Evolutionary conservation across 2,888 invertebrate species (phyloP).

Genomic region (Macrophya alboannulata): DNA sequence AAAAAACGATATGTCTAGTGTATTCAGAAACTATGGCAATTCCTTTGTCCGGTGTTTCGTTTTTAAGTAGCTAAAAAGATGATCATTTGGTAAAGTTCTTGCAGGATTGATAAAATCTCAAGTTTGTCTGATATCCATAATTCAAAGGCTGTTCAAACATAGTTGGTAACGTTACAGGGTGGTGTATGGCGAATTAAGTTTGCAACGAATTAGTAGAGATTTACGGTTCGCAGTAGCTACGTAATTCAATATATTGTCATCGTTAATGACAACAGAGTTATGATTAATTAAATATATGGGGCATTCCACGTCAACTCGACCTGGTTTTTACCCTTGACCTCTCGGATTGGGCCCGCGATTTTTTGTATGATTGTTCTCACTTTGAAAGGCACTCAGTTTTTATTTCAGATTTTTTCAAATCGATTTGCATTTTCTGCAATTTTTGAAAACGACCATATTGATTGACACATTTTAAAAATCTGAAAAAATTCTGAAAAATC

Average conservation of each 20-base stretch:
- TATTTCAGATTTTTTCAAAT: too few species aligned
- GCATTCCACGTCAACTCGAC: too few species aligned
- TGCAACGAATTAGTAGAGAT: slow-evolving; percentile 39
- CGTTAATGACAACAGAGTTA: slow-evolving; percentile 27
- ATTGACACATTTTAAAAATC: too few species aligned
- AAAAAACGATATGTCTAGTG: background rate
- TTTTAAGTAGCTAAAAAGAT: background rate
- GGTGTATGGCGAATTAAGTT: slow-evolving; percentile 33
- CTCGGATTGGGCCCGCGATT: too few species aligned
- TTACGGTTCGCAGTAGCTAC: background rate
- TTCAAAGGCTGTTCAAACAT: slow-evolving; percentile 12
- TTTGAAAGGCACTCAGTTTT: too few species aligned
- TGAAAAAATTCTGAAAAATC: too few species aligned
- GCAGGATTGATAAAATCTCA: background rate
- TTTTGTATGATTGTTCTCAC: too few species aligned
- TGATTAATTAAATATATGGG: too few species aligned
- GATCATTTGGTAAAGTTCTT: background rate
- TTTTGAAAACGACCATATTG: too few species aligned
- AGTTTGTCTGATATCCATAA: background rate
- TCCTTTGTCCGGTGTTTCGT: background rate
- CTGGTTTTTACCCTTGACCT: too few species aligned
- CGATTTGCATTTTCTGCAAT: too few species aligned
- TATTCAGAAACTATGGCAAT: background rate
- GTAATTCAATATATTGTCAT: slow-evolving; percentile 1
- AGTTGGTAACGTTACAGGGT: slow-evolving; percentile 20